Percentiles rank a stretch among this genome's conserved stretches.
These are phyloP conservation scores for Pyrocoelia pectoralis DNA, from an alignment of 2,888 invertebrate species.

Conservation along the genomic window DNA sequence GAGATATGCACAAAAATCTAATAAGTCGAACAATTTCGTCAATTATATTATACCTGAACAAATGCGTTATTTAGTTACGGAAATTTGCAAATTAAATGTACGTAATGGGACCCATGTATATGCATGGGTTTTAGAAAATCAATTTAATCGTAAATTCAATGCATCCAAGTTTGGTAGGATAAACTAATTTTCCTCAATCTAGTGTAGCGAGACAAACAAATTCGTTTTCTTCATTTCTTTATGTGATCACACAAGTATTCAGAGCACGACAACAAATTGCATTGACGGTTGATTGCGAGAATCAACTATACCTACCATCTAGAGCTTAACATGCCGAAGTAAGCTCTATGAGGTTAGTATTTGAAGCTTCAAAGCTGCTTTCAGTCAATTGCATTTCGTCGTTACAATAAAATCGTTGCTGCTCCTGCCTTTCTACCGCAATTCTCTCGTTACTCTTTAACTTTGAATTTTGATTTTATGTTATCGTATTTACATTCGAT, in stretches of 20 bases:
- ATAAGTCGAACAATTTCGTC: no score
- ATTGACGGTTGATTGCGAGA: slow-evolving; percentile 54
- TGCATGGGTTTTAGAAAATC: not conserved
- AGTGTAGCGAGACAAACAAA: slow-evolving; percentile 53
- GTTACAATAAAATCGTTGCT: slow-evolving; percentile 37
- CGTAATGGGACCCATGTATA: not conserved
- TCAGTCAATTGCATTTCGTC: slow-evolving; percentile 40
- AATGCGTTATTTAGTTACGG: no score
- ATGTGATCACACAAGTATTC: slow-evolving; percentile 51
- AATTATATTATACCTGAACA: no score
- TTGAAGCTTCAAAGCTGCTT: slow-evolving; percentile 40
- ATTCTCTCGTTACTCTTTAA: not conserved
- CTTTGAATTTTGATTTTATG: not conserved
- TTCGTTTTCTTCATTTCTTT: slow-evolving; percentile 54
- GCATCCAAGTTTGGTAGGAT: slow-evolving; percentile 16
- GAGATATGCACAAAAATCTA: no score
- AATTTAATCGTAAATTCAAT: slow-evolving; percentile 9
- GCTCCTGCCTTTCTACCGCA: slow-evolving; percentile 9
- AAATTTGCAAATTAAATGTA: no score
- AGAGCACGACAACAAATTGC: slow-evolving; percentile 52
- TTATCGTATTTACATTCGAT: not conserved
- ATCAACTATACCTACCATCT: slow-evolving; percentile 47
- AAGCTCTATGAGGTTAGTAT: slow-evolving; percentile 35
- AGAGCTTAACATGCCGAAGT: slow-evolving; percentile 35
- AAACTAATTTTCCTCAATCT: slow-evolving; percentile 47